These are phyloP conservation scores for Solea senegalensis DNA, from an alignment of 2,113 vertebrate genomes.

Conservation along the genomic window DNA sequence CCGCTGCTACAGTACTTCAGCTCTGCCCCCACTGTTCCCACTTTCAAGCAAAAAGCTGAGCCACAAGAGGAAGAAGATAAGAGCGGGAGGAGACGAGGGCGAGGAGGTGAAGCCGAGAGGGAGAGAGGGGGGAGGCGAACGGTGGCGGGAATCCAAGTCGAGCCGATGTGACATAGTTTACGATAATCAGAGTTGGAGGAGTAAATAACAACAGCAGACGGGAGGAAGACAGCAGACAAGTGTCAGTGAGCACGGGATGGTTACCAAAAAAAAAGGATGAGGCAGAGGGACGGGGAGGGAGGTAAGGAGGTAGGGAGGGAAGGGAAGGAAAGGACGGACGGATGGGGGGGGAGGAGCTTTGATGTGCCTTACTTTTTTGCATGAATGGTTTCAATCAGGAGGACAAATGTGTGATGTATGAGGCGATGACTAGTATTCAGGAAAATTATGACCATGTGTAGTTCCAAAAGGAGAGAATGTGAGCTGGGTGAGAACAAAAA, in stretches of 20 bases:
- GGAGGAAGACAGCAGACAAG: slow-evolving; percentile 33
- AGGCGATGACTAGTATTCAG: slow-evolving; percentile 47
- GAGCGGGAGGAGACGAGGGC: neutral
- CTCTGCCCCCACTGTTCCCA: slow-evolving; percentile 1
- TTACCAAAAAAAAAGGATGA: slow-evolving; percentile 3
- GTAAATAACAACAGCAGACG: slow-evolving; percentile 22
- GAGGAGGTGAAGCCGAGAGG: neutral
- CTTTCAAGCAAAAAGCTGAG: slow-evolving; percentile 25
- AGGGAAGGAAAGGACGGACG: slow-evolving; percentile 11
- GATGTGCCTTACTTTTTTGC: slow-evolving; percentile 14
- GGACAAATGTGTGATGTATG: slow-evolving; percentile 37
- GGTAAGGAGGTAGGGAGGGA: slow-evolving; percentile 12
- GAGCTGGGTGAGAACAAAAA: slow-evolving; percentile 16
- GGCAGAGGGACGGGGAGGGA: slow-evolving; percentile 10
- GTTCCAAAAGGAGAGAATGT: slow-evolving; percentile 41
- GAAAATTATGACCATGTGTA: slow-evolving; percentile 41
- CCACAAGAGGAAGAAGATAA: neutral
- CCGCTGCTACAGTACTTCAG: slow-evolving; percentile 18
- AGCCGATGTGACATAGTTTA: slow-evolving; percentile 23
- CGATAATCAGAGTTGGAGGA: slow-evolving; percentile 7
- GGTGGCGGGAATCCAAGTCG: neutral
- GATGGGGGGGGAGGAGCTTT: slow-evolving; percentile 34
- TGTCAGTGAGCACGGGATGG: slow-evolving; percentile 25
- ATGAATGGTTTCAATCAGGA: slow-evolving; percentile 47
- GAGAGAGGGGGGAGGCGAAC: slow-evolving; percentile 7